A percentile compares a stretch with the other conserved stretches of the same genome.
These are phyloP conservation scores for Macrotis lagotis DNA, from an alignment of 2,113 vertebrate species.

Conservation along the genomic window DNA sequence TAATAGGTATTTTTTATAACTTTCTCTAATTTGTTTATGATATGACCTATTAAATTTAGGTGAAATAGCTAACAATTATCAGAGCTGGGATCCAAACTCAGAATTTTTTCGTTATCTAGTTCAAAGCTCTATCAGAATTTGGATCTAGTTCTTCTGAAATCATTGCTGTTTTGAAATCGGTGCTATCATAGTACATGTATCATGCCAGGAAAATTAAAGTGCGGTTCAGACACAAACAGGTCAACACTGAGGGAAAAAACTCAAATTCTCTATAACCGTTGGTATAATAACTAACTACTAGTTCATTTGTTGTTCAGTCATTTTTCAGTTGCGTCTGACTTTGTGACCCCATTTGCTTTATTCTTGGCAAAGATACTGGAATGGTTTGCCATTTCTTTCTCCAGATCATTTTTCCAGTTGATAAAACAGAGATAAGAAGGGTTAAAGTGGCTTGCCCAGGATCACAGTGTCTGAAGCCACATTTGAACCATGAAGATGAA, in stretches of 20 bases:
- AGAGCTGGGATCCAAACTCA: background rate
- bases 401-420: background rate
- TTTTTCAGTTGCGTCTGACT: background rate
- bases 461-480: too few relatives aligned
- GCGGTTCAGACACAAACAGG: background rate
- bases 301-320: background rate
- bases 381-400: background rate
- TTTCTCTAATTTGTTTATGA: background rate
- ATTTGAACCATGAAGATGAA: too few relatives aligned
- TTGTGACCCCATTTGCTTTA: background rate
- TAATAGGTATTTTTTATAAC: background rate
- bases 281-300: background rate
- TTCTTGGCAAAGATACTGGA: background rate
- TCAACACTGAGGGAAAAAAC: background rate
- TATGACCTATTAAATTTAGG: background rate
- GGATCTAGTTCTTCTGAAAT: background rate
- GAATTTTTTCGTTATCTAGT: background rate
- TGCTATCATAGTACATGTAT: background rate
- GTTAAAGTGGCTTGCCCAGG: too few relatives aligned
- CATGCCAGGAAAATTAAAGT: background rate
- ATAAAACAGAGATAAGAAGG: too few relatives aligned
- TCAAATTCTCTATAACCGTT: background rate
- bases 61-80: background rate
- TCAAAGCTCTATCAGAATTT: background rate
- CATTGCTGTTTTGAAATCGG: background rate